A percentile compares a stretch with the other conserved stretches of the same genome.
Conservation (phyloP, 2,888 invertebrate genomes). For the Cabera pusaria region DNA sequence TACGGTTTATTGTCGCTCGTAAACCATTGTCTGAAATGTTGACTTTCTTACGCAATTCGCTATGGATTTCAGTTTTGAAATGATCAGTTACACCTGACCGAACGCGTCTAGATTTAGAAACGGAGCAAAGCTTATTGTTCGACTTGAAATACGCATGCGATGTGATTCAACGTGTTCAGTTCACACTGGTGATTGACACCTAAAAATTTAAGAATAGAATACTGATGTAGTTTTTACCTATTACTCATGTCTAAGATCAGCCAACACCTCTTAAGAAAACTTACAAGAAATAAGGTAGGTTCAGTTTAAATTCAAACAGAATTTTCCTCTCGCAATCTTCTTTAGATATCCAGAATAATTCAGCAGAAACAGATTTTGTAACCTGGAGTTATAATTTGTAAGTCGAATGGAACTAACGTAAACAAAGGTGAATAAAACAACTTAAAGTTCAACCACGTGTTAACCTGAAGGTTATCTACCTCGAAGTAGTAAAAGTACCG, state of each 20-base stretch:
- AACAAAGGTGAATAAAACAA: slow-evolving; percentile 7
- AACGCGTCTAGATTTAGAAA: slow-evolving; percentile 8
- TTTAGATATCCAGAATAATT: too few relatives aligned
- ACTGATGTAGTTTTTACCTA: too few relatives aligned
- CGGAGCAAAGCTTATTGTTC: background rate
- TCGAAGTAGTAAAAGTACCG: slow-evolving; percentile 20
- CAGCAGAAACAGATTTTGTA: too few relatives aligned
- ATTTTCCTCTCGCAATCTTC: too few relatives aligned
- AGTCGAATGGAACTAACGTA: too few relatives aligned
- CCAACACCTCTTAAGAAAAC: too few relatives aligned
- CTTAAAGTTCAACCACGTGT: slow-evolving; percentile 17
- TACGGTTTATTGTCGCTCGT: slow-evolving; percentile 66
- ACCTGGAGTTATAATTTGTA: background rate
- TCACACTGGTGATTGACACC: background rate
- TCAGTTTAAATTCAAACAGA: too few relatives aligned
- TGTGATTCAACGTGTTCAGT: too few relatives aligned
- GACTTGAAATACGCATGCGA: background rate
- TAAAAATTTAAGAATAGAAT: too few relatives aligned
- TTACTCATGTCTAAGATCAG: too few relatives aligned
- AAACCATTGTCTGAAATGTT: slow-evolving; percentile 57
- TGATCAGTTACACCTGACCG: slow-evolving; percentile 14
- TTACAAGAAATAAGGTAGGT: too few relatives aligned
- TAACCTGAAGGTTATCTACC: slow-evolving; percentile 11
- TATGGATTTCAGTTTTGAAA: slow-evolving; percentile 23
- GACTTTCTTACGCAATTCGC: slow-evolving; percentile 37